phyloP scores from a whole-genome alignment of 2,113 vertebrate species.

The Pedionomus torquatus region DNA sequence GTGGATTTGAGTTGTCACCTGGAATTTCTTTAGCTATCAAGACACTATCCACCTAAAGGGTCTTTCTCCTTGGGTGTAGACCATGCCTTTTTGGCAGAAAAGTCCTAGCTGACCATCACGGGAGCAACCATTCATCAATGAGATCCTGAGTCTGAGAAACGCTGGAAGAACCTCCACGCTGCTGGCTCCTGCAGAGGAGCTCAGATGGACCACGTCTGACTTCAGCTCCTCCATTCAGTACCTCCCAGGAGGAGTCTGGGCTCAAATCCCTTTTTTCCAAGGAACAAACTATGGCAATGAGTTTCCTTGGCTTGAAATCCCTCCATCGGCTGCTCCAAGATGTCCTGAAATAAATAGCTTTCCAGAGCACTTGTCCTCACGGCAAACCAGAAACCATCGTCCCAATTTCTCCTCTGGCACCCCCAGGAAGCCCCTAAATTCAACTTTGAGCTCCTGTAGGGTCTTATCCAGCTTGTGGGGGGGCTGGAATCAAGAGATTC shows the following conservation, averaged over 20 bases:
- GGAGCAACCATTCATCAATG: neutral
- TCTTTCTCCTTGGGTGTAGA: neutral
- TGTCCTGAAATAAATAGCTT: neutral
- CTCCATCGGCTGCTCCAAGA: neutral
- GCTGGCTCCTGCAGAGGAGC: neutral
- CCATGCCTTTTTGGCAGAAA: neutral
- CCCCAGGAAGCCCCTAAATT: neutral
- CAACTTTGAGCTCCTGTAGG: neutral
- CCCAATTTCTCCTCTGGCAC: neutral
- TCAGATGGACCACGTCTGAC: neutral
- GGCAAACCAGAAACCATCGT: neutral
- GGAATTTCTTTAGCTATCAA: neutral
- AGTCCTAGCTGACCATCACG: neutral
- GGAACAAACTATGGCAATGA: neutral
- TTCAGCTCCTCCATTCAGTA: neutral
- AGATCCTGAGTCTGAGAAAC: neutral
- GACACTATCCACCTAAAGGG: too few species aligned
- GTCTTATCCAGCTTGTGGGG: neutral
- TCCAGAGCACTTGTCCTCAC: neutral
- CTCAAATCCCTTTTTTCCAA: neutral
- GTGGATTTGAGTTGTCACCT: neutral
- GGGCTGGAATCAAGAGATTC: neutral
- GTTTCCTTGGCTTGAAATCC: constrained; percentile 8
- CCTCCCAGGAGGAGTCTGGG: neutral
- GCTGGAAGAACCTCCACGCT: neutral